Evolutionary conservation across 2,797 vertebrate genomes (phyloP).

Genomic region (Lophura swinhoii): DNA sequence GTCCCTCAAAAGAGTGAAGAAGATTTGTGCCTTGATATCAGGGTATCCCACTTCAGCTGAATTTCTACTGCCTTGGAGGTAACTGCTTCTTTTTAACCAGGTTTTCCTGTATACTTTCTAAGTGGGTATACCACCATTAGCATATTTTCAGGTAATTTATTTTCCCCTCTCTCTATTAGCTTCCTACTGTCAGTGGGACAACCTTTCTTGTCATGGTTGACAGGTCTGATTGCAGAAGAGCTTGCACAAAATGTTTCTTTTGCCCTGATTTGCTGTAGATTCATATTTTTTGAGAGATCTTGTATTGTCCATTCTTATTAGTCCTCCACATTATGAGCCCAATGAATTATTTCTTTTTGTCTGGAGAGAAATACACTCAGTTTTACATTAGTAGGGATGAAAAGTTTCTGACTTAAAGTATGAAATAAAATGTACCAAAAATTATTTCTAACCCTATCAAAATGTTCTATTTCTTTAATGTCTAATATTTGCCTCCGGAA

Average conservation of each 20-base stretch:
- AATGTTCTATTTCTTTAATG: neutral
- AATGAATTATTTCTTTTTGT: neutral
- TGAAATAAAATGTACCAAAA: neutral
- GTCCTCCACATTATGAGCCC: neutral
- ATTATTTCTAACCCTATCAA: neutral
- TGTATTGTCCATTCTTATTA: neutral
- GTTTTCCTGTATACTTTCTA: accelerated
- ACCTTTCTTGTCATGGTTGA: neutral
- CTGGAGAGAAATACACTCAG: neutral
- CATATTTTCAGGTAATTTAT: neutral
- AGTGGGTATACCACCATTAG: accelerated
- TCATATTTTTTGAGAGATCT: neutral
- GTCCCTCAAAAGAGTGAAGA: neutral
- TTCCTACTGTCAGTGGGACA: neutral
- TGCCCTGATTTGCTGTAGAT: neutral
- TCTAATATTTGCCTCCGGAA: neutral
- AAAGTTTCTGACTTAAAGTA: neutral
- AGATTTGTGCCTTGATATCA: neutral
- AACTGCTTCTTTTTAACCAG: neutral
- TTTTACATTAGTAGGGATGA: neutral
- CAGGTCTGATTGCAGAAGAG: neutral
- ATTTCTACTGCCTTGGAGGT: neutral
- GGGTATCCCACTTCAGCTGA: neutral
- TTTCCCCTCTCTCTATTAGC: neutral
- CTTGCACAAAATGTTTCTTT: neutral